Percentiles rank a stretch among this genome's conserved stretches.
Conservation (phyloP, 2,797 vertebrate genomes). For the Myotis pilosus region DNA sequence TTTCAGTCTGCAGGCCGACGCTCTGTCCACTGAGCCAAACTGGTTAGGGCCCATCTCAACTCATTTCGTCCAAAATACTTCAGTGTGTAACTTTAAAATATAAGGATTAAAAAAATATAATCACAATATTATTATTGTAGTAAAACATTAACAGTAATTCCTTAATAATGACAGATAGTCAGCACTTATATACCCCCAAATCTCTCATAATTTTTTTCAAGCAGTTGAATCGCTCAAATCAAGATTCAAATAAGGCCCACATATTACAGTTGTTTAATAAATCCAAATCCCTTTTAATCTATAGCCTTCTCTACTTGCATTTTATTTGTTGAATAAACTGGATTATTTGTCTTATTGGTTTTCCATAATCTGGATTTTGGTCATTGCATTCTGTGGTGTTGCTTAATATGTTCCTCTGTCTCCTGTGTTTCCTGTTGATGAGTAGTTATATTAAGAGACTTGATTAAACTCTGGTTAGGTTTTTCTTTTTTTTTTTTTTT, state of each 20-base stretch:
- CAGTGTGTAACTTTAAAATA: slow-evolving; percentile 1
- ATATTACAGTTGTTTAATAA: not conserved
- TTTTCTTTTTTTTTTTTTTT: not conserved
- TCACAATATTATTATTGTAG: not conserved
- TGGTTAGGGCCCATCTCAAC: not conserved
- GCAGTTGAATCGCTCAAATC: slow-evolving; percentile 13
- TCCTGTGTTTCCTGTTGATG: not conserved
- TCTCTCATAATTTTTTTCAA: not conserved
- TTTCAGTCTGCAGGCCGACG: too few species aligned
- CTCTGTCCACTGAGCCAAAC: too few species aligned
- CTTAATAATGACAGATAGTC: not conserved
- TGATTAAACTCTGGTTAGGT: slow-evolving; percentile 23
- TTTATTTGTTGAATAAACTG: not conserved
- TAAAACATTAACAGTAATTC: not conserved
- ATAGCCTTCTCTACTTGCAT: not conserved
- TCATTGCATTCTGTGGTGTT: not conserved
- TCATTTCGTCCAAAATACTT: slow-evolving; percentile 24
- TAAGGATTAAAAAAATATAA: not conserved
- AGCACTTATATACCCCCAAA: not conserved
- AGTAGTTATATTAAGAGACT: not conserved
- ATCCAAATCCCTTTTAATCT: not conserved
- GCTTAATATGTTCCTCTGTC: not conserved
- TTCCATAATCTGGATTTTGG: not conserved
- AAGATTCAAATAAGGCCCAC: not conserved
- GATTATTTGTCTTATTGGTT: not conserved